phyloP scores from a whole-genome alignment of 2,888 invertebrate species.

The Sphaerophoria taeniata region DNA sequence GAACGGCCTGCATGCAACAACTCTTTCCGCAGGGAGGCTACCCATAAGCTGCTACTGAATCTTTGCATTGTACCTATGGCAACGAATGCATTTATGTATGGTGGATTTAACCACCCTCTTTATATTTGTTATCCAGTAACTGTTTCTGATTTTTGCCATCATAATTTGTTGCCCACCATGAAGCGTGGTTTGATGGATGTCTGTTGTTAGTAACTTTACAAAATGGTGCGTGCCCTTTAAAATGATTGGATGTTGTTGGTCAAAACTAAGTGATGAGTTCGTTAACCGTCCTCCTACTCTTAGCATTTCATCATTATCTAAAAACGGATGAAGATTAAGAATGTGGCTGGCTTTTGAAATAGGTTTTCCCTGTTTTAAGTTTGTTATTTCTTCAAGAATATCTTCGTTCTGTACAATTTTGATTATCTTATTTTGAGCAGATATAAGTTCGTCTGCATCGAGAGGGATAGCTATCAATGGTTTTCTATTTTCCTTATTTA shows the following conservation, averaged over 20 bases:
- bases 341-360: neutral
- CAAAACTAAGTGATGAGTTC: neutral
- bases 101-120: constrained; percentile 2
- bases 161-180: constrained; percentile 24
- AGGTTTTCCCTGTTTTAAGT: neutral
- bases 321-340: constrained; percentile 18
- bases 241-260: constrained; percentile 27
- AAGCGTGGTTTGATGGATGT: constrained; percentile 14
- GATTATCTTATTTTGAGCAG: neutral
- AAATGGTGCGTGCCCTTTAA: constrained; percentile 27
- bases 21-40: constrained; percentile 4
- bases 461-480: neutral
- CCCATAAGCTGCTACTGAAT: constrained; percentile 12
- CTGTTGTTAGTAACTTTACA: neutral
- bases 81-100: constrained; percentile 23
- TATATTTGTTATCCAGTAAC: constrained; percentile 12
- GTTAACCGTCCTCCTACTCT: neutral
- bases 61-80: constrained; percentile 34
- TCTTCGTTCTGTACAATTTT: neutral
- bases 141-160: constrained; percentile 30
- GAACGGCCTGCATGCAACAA: neutral
- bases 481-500: neutral
- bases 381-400: neutral
- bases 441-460: neutral
- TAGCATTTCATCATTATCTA: neutral